Conservation (phyloP, 2,113 vertebrate species). For the Hirundichthys speculiger region DNA sequence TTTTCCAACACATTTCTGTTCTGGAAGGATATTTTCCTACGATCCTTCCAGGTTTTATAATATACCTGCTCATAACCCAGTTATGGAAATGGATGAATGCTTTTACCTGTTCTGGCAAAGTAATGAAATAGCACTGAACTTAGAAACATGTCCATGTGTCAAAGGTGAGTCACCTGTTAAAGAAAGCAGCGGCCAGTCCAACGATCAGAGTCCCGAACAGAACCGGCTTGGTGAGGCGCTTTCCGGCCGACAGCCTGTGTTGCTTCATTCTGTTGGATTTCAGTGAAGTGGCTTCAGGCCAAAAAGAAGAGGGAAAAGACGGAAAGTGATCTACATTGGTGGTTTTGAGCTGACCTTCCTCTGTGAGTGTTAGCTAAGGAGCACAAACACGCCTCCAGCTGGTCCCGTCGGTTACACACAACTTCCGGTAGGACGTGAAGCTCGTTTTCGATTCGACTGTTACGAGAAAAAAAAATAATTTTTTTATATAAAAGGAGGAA, state of each 20-base stretch:
- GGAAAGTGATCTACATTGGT: neutral
- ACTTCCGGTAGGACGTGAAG: slow-evolving; percentile 15
- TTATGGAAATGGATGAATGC: too few species aligned
- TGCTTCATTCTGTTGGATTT: slow-evolving; percentile 58
- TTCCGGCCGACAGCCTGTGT: slow-evolving; percentile 59
- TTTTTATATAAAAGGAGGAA: too few species aligned
- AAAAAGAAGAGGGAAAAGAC: neutral
- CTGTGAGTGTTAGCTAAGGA: neutral
- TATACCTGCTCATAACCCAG: too few species aligned
- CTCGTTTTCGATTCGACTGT: neutral
- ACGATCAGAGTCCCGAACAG: slow-evolving; percentile 73
- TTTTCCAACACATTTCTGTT: too few species aligned
- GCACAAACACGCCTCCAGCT: slow-evolving; percentile 12
- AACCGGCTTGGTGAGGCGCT: slow-evolving; percentile 75
- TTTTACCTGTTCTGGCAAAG: too few species aligned
- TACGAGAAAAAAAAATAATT: too few species aligned
- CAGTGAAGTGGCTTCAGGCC: neutral
- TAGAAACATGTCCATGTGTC: too few species aligned
- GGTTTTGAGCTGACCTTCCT: slow-evolving; percentile 32
- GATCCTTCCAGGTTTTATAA: too few species aligned
- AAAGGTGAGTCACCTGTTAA: slow-evolving; percentile 66
- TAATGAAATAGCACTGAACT: too few species aligned
- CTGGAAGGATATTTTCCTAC: too few species aligned
- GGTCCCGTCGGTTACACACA: neutral
- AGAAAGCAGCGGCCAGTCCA: slow-evolving; percentile 72